A percentile compares a stretch with the other conserved stretches of the same genome.
phyloP scores from a whole-genome alignment of 2,888 invertebrate species.

The Epinotia demarniana region DNA sequence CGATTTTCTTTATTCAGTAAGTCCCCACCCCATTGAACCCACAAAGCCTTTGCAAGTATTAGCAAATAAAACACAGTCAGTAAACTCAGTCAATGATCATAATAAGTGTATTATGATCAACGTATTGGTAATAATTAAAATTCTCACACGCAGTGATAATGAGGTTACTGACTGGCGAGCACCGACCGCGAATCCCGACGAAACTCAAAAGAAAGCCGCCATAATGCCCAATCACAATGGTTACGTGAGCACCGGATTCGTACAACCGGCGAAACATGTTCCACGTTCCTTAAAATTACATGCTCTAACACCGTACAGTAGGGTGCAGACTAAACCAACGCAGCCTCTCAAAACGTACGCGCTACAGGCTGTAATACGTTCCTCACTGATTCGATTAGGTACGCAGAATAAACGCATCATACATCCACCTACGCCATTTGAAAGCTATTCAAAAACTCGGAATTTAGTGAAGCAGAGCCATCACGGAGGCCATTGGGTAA shows the following conservation, averaged over 20 bases:
- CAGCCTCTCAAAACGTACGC: constrained; percentile 4
- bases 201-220: constrained; percentile 42
- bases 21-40: no score
- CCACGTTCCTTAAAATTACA: neutral
- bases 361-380: constrained; percentile 19
- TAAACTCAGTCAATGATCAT: no score
- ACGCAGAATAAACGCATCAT: constrained; percentile 39
- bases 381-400: constrained; percentile 44
- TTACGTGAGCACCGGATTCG: constrained; percentile 39
- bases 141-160: constrained; percentile 59
- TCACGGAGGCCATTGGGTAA: constrained; percentile 8
- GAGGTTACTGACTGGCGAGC: constrained; percentile 59
- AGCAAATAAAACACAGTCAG: neutral
- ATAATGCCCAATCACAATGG: constrained; percentile 42
- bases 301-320: neutral
- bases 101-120: constrained; percentile 7
- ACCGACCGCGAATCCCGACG: constrained; percentile 24
- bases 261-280: constrained; percentile 14
- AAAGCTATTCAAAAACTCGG: constrained; percentile 18
- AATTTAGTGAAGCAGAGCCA: constrained; percentile 24
- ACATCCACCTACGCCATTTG: constrained; percentile 32
- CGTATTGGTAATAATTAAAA: constrained; percentile 53
- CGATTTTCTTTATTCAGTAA: no score
- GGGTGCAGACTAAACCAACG: neutral
- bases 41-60: constrained; percentile 12